phyloP scores from a whole-genome alignment of 2,797 vertebrate species.

The Rostrhamus sociabilis region DNA sequence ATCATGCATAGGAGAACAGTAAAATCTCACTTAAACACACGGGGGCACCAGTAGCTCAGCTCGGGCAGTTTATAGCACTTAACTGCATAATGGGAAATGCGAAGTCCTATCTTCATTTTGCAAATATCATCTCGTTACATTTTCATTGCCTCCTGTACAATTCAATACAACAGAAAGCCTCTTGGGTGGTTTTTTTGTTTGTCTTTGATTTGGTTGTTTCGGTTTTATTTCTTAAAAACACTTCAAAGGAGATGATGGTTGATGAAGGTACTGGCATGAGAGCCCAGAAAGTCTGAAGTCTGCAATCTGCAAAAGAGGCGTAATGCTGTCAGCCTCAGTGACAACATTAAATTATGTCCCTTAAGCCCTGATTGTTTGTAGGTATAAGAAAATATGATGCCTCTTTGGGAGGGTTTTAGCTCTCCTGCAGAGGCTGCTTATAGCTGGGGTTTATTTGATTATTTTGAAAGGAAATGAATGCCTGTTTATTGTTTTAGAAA shows the following conservation, averaged over 20 bases:
- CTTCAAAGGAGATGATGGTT: background rate
- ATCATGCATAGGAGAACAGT: background rate
- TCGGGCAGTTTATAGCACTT: background rate
- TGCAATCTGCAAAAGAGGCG: background rate
- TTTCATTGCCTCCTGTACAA: background rate
- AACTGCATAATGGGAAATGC: background rate
- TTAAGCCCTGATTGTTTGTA: background rate
- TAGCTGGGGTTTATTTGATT: background rate
- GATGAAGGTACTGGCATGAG: background rate
- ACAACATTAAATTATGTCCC: background rate
- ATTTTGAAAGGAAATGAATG: background rate
- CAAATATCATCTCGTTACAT: background rate
- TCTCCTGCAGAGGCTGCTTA: background rate
- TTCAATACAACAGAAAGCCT: background rate
- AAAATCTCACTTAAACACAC: background rate
- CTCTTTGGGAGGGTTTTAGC: background rate
- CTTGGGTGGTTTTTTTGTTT: background rate
- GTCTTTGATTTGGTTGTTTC: background rate
- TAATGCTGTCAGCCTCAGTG: background rate
- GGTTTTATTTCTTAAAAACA: background rate
- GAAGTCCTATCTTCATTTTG: background rate
- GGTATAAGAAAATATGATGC: background rate
- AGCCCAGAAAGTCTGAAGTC: background rate
- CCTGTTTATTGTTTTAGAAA: background rate
- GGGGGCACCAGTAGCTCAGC: slow-evolving; percentile 45